Conservation (phyloP, 2,888 invertebrate genomes). For the Drosophila hamatofila region DNA sequence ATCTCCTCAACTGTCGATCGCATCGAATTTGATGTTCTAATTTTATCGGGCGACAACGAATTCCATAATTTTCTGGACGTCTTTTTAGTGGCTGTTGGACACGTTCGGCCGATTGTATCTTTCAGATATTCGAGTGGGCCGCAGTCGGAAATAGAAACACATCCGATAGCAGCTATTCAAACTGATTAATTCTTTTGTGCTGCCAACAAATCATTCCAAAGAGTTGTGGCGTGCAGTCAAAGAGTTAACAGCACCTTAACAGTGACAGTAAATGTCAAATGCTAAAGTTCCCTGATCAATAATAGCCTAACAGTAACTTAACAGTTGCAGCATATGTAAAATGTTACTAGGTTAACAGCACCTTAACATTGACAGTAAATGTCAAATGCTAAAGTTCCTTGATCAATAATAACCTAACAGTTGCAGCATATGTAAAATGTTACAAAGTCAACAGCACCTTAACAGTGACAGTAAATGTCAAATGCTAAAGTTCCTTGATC, state of each 20-base stretch:
- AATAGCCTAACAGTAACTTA: background rate
- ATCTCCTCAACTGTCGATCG: slow-evolving; percentile 27
- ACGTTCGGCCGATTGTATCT: slow-evolving; percentile 27
- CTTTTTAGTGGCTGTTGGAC: slow-evolving; percentile 12
- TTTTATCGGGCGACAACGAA: slow-evolving; percentile 39
- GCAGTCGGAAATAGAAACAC: slow-evolving; percentile 22
- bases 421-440: too few species aligned
- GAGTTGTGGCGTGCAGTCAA: background rate
- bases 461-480: background rate
- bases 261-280: background rate
- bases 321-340: background rate
- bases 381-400: background rate
- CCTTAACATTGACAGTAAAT: background rate
- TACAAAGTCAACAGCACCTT: background rate
- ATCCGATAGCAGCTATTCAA: slow-evolving; percentile 6
- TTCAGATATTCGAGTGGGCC: slow-evolving; percentile 8
- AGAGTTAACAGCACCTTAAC: background rate
- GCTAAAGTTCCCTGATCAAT: background rate
- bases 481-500: background rate
- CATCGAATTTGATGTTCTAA: slow-evolving; percentile 37
- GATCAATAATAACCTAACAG: too few species aligned
- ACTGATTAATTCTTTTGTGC: slow-evolving; percentile 12
- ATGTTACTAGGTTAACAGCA: background rate
- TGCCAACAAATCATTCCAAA: slow-evolving; percentile 2
- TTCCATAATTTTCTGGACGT: slow-evolving; percentile 64